Evolutionary conservation across 2,113 vertebrate genomes (phyloP).

Genomic region (Calonectris borealis): DNA sequence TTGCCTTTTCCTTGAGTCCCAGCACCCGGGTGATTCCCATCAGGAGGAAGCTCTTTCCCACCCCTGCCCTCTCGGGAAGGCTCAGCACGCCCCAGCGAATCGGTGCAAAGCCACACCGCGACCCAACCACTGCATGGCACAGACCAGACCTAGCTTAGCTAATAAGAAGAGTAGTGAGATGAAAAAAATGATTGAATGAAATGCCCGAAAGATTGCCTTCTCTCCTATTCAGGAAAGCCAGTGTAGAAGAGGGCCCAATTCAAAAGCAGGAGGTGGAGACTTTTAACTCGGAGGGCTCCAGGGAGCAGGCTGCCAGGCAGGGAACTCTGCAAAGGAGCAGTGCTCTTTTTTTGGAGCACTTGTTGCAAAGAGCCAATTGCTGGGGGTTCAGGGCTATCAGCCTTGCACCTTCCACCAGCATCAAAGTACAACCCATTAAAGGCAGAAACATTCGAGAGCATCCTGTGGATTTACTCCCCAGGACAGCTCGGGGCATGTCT

Average conservation of each 20-base stretch:
- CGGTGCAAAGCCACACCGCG: fast-evolving
- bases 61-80: neutral
- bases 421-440: neutral
- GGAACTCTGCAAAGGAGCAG: neutral
- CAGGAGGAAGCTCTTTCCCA: neutral
- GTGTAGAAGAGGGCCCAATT: neutral
- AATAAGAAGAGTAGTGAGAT: neutral
- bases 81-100: neutral
- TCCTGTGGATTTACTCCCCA: neutral
- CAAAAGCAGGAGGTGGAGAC: neutral
- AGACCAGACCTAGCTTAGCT: neutral
- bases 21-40: neutral
- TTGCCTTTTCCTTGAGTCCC: neutral
- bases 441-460: neutral
- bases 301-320: neutral
- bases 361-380: neutral
- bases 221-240: fast-evolving
- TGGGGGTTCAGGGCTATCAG: neutral
- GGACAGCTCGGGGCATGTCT: neutral
- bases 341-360: neutral
- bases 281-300: neutral
- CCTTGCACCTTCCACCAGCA: neutral
- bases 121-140: neutral
- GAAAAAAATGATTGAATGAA: neutral
- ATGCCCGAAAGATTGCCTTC: neutral